Conservation (phyloP, 1,140 invertebrate genomes). For the Zaprionus nigranus region DNA sequence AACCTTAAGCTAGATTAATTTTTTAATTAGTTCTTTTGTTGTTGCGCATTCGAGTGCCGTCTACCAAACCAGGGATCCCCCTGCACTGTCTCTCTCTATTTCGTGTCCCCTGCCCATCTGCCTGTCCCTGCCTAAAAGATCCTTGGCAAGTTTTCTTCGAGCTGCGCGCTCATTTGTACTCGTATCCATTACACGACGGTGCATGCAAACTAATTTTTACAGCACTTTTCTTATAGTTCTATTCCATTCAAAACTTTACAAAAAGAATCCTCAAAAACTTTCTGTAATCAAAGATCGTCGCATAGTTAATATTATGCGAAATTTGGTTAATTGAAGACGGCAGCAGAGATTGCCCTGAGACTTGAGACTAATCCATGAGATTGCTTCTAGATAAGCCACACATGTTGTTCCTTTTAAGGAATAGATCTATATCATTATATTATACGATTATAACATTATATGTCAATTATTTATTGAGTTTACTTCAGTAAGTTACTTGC, state of each 20-base stretch:
- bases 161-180: conserved; percentile 52
- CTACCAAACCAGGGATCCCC: conserved; percentile 24
- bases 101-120: background rate
- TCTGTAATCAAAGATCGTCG: conserved; percentile 1
- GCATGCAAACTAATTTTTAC: conserved; percentile 76
- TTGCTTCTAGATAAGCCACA: background rate
- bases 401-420: too few relatives aligned
- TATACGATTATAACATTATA: too few relatives aligned
- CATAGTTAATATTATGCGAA: background rate
- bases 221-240: conserved; percentile 44
- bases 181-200: conserved; percentile 62
- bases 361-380: background rate
- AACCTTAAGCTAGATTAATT: conserved; percentile 84
- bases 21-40: conserved; percentile 84
- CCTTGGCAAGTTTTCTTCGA: conserved; percentile 47
- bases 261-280: background rate
- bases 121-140: conserved; percentile 45
- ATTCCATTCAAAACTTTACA: conserved; percentile 19
- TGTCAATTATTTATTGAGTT: too few relatives aligned
- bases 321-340: background rate
- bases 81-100: background rate
- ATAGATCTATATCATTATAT: too few relatives aligned
- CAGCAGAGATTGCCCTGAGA: background rate
- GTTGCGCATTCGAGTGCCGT: conserved; percentile 73
- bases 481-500: too few relatives aligned